phyloP scores from a whole-genome alignment of 1,140 invertebrate species.

The Spodoptera litura region DNA sequence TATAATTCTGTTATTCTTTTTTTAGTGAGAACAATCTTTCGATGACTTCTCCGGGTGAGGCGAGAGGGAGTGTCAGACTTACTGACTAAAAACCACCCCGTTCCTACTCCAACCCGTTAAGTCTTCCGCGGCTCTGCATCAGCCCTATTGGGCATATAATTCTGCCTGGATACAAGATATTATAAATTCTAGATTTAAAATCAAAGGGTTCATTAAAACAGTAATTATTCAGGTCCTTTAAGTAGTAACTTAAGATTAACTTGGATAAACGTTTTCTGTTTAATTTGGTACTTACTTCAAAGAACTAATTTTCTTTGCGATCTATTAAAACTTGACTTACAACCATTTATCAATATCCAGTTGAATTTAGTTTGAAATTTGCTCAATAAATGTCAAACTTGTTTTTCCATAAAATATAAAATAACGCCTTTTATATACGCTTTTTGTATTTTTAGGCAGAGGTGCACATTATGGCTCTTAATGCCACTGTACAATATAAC shows the following conservation, averaged over 20 bases:
- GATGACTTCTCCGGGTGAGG: too few species aligned
- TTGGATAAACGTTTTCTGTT: slow-evolving; percentile 1
- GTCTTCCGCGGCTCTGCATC: too few species aligned
- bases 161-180: not conserved
- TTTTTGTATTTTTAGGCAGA: too few species aligned
- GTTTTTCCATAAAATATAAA: not conserved
- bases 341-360: not conserved
- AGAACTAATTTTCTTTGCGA: not conserved
- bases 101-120: too few species aligned
- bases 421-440: not conserved
- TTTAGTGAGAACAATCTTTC: too few species aligned
- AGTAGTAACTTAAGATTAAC: slow-evolving; percentile 1
- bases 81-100: too few species aligned
- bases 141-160: too few species aligned
- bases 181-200: not conserved
- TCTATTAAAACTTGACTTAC: slow-evolving; percentile 20
- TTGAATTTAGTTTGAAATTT: not conserved
- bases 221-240: not conserved
- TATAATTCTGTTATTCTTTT: too few species aligned
- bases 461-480: too few species aligned
- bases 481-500: too few species aligned
- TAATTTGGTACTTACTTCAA: slow-evolving; percentile 3
- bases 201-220: too few species aligned
- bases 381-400: not conserved
- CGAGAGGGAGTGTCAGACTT: too few species aligned